phyloP scores from a whole-genome alignment of 2,797 vertebrate genomes.

The Oreortyx pictus region DNA sequence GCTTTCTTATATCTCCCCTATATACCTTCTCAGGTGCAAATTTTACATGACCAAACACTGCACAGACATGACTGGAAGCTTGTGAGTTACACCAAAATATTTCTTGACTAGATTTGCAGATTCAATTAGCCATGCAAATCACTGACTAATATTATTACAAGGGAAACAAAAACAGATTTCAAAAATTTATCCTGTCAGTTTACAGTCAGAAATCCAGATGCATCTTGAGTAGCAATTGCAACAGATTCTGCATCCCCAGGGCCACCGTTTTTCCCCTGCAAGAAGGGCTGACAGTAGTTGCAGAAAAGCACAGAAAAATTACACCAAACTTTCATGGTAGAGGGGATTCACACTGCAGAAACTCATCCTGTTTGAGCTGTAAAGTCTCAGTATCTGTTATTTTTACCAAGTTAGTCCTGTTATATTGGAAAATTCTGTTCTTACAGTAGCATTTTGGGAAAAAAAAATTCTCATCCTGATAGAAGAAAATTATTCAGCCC shows the following conservation, averaged over 20 bases:
- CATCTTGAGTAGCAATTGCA: rapidly evolving
- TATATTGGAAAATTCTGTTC: not conserved
- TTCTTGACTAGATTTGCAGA: not conserved
- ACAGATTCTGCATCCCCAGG: not conserved
- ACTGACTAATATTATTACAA: not conserved
- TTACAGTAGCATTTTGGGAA: not conserved
- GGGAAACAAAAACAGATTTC: not conserved
- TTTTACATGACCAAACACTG: not conserved
- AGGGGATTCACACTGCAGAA: rapidly evolving
- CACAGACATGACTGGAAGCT: not conserved
- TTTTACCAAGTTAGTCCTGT: not conserved
- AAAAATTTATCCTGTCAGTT: not conserved
- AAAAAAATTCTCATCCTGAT: not conserved
- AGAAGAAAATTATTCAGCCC: conserved; percentile 4
- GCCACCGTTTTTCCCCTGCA: not conserved
- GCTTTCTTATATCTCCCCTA: not conserved
- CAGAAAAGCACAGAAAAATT: not conserved
- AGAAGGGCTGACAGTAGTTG: not conserved
- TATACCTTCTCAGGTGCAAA: not conserved
- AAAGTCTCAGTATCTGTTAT: not conserved
- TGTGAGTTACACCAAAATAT: not conserved
- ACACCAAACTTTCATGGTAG: not conserved
- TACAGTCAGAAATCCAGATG: not conserved
- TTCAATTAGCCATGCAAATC: not conserved
- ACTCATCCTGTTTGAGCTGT: not conserved